phyloP scores from a whole-genome alignment of 2,113 vertebrate species.

The Hystrix cristata region DNA sequence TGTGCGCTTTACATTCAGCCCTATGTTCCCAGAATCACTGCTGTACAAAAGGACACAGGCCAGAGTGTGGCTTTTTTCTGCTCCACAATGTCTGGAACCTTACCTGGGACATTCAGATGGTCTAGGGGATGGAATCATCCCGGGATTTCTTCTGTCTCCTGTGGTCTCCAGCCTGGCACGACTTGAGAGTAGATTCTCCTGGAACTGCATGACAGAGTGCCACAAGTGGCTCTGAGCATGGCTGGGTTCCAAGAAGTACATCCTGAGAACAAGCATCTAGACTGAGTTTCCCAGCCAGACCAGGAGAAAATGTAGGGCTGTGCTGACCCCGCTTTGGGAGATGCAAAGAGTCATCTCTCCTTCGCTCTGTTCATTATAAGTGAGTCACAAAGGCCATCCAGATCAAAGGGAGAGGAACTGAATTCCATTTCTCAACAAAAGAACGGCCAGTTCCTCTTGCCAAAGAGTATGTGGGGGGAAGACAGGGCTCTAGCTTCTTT shows the following conservation, averaged over 20 bases:
- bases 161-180: not conserved
- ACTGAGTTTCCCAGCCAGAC: not conserved
- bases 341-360: not conserved
- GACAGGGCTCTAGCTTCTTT: not conserved
- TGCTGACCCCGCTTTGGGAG: not conserved
- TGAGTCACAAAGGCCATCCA: not conserved
- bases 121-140: not conserved
- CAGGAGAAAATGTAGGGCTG: not conserved
- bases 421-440: not conserved
- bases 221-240: not conserved
- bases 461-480: not conserved
- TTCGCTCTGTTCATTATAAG: not conserved
- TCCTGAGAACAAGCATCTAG: not conserved
- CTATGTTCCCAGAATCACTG: not conserved
- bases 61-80: not conserved
- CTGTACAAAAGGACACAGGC: not conserved
- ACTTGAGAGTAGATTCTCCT: not conserved
- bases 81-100: not conserved
- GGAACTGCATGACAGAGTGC: not conserved
- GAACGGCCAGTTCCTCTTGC: not conserved
- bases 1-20: not conserved
- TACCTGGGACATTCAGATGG: not conserved
- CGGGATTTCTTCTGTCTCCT: not conserved
- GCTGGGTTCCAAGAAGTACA: not conserved
- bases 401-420: not conserved